Percentiles rank a stretch among this genome's conserved stretches.
phyloP scores from a whole-genome alignment of 2,888 invertebrate species.

The Gryllus longicercus region DNA sequence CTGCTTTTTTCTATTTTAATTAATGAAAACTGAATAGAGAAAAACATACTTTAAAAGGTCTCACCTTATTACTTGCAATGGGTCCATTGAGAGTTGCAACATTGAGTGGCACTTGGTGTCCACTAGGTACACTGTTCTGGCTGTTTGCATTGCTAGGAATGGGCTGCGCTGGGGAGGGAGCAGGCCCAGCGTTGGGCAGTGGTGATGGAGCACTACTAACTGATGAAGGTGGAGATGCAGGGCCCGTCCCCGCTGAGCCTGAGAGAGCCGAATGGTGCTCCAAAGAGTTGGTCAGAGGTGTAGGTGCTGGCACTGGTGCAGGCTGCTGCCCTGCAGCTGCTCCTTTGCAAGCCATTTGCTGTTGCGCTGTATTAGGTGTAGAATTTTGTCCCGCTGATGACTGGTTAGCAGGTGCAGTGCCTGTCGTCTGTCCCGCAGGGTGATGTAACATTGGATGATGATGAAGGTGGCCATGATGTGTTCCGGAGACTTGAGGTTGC shows the following conservation, averaged over 20 bases:
- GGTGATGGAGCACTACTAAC: constrained; percentile 58
- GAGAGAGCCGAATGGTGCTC: constrained; percentile 37
- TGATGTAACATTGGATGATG: background rate
- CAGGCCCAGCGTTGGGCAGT: constrained; percentile 44
- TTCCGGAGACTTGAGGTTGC: background rate
- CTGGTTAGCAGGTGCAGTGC: background rate
- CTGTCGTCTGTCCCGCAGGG: background rate
- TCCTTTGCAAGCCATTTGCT: background rate
- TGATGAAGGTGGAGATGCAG: constrained; percentile 47
- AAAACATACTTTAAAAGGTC: background rate
- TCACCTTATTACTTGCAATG: constrained; percentile 43
- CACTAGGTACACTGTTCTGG: background rate
- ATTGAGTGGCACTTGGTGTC: constrained; percentile 36
- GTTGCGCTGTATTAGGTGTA: background rate
- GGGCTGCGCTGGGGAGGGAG: constrained; percentile 36
- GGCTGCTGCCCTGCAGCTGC: constrained; percentile 12
- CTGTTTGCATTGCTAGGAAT: background rate
- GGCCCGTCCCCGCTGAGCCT: constrained; percentile 18
- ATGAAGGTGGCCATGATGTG: background rate
- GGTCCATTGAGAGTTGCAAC: constrained; percentile 52
- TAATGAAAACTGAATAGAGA: too few species aligned
- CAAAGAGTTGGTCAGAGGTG: constrained; percentile 34
- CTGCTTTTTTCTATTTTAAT: too few species aligned
- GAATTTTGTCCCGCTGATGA: background rate
- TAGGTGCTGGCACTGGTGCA: constrained; percentile 11